Evolutionary conservation across 2,888 invertebrate genomes (phyloP), one percentile per base, ranked within the genome.

Genomic region (Deilephila porcellus): DNA sequence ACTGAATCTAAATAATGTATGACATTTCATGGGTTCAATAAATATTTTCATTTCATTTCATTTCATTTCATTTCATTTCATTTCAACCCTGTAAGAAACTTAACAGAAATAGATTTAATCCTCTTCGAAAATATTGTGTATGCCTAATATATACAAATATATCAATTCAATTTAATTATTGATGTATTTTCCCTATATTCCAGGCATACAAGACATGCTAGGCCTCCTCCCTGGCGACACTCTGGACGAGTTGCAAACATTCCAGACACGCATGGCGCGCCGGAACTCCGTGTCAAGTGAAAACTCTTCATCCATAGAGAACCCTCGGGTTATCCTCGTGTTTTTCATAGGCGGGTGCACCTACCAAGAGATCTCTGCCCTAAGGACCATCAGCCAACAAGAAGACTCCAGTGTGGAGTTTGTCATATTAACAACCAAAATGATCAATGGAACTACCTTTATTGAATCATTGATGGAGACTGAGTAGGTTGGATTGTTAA

Each of bases 281-380:
- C 94, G 95, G 5, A 95, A 95, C 74, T 95, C 96, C 0, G 93
- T 95, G 25, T 95, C 95, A 0, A 96, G 95, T 79, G 96, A 96
- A 71, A 95, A 93, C 75, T 96, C 96, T 2, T 91, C 90, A 0
- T 85, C 92, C 0, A 84, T 91, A 63, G 96, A 97, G 80, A 95
- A 95, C 60, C 96, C 97, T 0, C 95, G 95, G 79, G 97, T 98
- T 3, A 97, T 99, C 11, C 93, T 99, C 0, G 98, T 99, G 0
- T 98, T 99, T 90, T 99, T 99, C 88, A 97, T 99, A 20, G 99
- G 99, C 5, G 99, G 99, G 0, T 98, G 99, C 87, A 99, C 99
- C 0, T 98, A 97, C 92, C 98, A 99, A 1, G 99, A 99, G 92
- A 97, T 97, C 83, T 97, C 97, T 0, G 97, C 97, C 0, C 86